Evolutionary conservation across 2,113 vertebrate genomes (phyloP).

Genomic region (Pelodiscus sinensis): DNA sequence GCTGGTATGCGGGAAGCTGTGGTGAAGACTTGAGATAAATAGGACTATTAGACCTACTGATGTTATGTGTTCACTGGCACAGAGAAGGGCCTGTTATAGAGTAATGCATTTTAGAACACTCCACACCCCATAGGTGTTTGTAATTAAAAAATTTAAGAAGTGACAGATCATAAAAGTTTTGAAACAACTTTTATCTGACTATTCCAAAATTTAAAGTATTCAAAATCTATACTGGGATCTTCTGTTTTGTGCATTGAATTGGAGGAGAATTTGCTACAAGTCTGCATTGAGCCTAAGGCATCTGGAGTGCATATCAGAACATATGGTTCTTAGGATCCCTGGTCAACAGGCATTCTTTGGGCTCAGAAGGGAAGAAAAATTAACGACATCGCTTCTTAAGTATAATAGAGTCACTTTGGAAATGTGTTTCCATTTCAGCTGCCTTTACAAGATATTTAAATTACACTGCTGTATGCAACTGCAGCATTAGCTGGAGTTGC

Average conservation of each 20-base stretch:
- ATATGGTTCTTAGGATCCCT: neutral
- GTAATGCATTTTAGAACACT: neutral
- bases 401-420: neutral
- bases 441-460: fast-evolving
- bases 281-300: neutral
- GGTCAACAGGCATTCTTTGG: neutral
- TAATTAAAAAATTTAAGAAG: neutral
- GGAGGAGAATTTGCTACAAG: neutral
- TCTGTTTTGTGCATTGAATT: neutral
- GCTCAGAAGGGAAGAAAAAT: neutral
- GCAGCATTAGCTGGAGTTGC: neutral
- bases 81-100: neutral
- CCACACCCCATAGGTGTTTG: fast-evolving
- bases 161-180: neutral
- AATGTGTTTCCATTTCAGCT: neutral
- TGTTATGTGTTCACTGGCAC: neutral
- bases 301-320: neutral
- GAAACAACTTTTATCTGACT: neutral
- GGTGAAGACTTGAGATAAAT: neutral
- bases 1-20: constrained; percentile 29
- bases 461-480: neutral
- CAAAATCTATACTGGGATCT: neutral
- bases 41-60: neutral
- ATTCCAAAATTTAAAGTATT: neutral
- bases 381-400: neutral